phyloP scores from a whole-genome alignment of 2,888 invertebrate species.

The Anaspis maculata region DNA sequence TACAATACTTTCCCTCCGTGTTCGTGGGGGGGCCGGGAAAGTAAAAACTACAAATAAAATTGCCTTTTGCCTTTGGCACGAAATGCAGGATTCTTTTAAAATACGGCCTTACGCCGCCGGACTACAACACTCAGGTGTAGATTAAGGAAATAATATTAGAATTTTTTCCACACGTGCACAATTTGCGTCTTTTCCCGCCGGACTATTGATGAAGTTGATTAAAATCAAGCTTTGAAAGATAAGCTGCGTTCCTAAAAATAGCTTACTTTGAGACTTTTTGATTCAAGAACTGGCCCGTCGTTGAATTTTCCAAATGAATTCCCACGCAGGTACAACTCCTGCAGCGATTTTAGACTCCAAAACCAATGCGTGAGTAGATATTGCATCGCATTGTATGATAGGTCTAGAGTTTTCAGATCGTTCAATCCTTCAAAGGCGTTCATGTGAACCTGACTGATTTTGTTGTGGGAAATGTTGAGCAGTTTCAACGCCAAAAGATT shows the following conservation, averaged over 20 bases:
- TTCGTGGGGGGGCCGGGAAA: too few species aligned
- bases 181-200: too few species aligned
- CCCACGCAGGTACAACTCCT: slow-evolving; percentile 51
- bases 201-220: neutral
- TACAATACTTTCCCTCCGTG: too few species aligned
- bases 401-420: slow-evolving; percentile 47
- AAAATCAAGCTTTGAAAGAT: neutral
- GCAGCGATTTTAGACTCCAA: slow-evolving; percentile 47
- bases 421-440: slow-evolving; percentile 51
- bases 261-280: slow-evolving; percentile 46
- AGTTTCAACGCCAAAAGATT: slow-evolving; percentile 45
- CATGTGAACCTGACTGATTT: slow-evolving; percentile 53
- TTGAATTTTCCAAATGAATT: slow-evolving; percentile 49
- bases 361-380: slow-evolving; percentile 50
- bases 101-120: too few species aligned
- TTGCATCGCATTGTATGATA: slow-evolving; percentile 55
- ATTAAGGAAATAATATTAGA: too few species aligned
- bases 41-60: too few species aligned
- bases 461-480: slow-evolving; percentile 51
- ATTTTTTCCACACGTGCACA: too few species aligned
- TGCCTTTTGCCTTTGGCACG: too few species aligned
- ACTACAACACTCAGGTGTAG: too few species aligned
- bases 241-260: neutral
- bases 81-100: too few species aligned
- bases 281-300: slow-evolving; percentile 50